These are phyloP conservation scores for Dromococcyx pavoninus DNA, from an alignment of 2,797 vertebrate species.

Conservation along the genomic window DNA sequence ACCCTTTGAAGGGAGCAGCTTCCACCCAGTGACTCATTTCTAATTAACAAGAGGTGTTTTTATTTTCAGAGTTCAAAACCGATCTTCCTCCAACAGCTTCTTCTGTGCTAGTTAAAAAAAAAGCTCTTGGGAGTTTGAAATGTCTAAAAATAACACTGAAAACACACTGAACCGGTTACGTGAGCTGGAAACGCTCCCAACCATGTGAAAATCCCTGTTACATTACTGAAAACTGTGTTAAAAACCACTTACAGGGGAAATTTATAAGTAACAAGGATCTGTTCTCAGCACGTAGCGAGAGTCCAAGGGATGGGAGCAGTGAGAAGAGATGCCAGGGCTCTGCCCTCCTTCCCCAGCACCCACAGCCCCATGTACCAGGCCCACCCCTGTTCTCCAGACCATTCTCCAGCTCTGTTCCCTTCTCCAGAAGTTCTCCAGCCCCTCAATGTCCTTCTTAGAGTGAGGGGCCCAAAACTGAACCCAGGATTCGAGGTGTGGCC, in stretches of 20 bases:
- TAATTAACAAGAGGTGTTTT: not conserved
- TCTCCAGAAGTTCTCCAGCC: too few species aligned
- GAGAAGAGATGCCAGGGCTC: fast-evolving
- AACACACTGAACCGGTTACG: not conserved
- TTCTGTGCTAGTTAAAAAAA: not conserved
- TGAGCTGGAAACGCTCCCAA: not conserved
- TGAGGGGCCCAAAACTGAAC: too few species aligned
- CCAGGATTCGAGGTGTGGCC: too few species aligned
- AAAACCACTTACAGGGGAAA: not conserved
- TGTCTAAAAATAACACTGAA: not conserved
- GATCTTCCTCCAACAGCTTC: not conserved
- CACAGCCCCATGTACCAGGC: fast-evolving
- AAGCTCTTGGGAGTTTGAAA: not conserved
- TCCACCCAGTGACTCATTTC: not conserved
- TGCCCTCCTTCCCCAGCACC: not conserved
- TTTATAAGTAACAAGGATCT: not conserved
- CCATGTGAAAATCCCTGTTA: not conserved
- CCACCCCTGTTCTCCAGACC: too few species aligned
- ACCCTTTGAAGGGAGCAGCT: not conserved
- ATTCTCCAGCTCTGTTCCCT: too few species aligned
- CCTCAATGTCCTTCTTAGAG: too few species aligned
- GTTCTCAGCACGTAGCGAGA: not conserved
- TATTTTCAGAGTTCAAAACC: not conserved
- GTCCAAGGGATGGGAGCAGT: too few species aligned
- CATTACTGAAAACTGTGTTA: not conserved